Percentiles rank a stretch among this genome's conserved stretches.
These are phyloP conservation scores for Linyphia triangularis DNA, from an alignment of 2,888 invertebrate species.

Conservation along the genomic window DNA sequence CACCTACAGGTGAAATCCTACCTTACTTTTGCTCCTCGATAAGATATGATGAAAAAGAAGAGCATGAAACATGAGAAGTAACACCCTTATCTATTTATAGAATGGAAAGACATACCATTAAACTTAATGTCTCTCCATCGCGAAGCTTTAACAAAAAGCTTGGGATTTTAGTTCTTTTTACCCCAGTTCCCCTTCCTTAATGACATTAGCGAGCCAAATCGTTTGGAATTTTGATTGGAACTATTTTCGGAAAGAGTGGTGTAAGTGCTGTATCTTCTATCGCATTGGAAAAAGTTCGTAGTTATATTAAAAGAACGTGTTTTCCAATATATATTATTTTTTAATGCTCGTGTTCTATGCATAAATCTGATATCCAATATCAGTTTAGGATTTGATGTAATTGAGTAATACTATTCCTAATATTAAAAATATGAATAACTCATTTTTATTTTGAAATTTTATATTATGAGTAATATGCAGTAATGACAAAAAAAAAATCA, in stretches of 20 bases:
- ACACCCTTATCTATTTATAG: constrained; percentile 53
- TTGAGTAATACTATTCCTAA: no score
- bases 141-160: constrained; percentile 1
- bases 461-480: no score
- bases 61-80: not conserved
- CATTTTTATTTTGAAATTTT: no score
- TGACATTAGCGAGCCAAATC: constrained; percentile 15
- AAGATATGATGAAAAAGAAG: not conserved
- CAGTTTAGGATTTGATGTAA: no score
- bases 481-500: no score
- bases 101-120: constrained; percentile 19
- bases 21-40: not conserved
- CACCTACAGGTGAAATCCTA: not conserved
- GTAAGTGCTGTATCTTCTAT: no score
- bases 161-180: not conserved
- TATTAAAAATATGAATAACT: no score
- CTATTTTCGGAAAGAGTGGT: not conserved
- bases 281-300: no score
- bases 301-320: no score
- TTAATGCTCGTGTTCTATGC: no score
- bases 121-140: constrained; percentile 20
- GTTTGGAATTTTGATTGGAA: not conserved
- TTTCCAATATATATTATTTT: no score
- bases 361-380: no score
- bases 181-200: not conserved